Evolutionary conservation across 2,113 vertebrate species (phyloP), one percentile per base, ranked within the genome.

Genomic region (Leptobrachium leishanense): DNA sequence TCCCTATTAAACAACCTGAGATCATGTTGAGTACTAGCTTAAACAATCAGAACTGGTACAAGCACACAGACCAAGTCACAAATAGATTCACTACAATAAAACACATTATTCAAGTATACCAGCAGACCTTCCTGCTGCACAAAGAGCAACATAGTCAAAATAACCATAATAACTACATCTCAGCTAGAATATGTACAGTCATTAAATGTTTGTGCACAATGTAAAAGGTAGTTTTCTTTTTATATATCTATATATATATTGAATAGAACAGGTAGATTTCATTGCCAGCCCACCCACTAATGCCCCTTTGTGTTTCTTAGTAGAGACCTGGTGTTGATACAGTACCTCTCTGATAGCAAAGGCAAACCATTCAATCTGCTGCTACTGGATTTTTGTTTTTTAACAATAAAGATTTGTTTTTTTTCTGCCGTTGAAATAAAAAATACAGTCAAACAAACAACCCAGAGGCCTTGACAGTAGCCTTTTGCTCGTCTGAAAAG

Each of bases 161-260:
- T 31, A 31, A 31, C 20, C 20, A 94, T 94, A 92, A 94, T 92
- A 92, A 90, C 89, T 90, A 92, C 87, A 50, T 85, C 55, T 76
- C 85, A 84, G 89, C 90, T 91, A 92, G 91, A 85, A 88, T 89
- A 86, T 31, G 20, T 82, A 92, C 90, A 93, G 90, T 92, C 89
- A 78, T 83, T 86, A 87, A 88, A 92, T 91, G 94, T 88, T 93
- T 96, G 96, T 98, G 95, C 95, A 95, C 95, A 93, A 93, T 84
- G 85, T 89, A 59, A 59, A 95, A 96, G 94, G 95, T 96, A 97
- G 95, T 85, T 85, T 76, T 41, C 8, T 40, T 83, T 83, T 62
- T 31, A 31, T 31, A 31, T 31, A 31, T 31, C 20, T 31, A 31
- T 31, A 31, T 31, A 31, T 31, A 31, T 31, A 0, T 75, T 87